phyloP scores from a whole-genome alignment of 2,113 vertebrate genomes.

The Mormyrus iriodes region DNA sequence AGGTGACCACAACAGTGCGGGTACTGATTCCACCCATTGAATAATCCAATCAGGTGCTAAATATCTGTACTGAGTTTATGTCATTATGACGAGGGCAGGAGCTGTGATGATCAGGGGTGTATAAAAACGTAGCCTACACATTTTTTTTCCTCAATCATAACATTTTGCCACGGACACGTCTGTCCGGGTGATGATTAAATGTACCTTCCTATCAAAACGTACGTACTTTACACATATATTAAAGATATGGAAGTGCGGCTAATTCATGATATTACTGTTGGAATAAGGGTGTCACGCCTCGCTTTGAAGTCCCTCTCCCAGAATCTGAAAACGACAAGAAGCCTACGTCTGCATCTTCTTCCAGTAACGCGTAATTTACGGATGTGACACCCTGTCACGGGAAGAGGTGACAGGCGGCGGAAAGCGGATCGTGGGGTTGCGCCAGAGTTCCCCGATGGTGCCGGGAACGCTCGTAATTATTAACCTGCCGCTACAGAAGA shows the following conservation, averaged over 20 bases:
- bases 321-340: neutral
- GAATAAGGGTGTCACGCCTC: neutral
- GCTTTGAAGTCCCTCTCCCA: neutral
- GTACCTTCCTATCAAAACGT: neutral
- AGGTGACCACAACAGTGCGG: neutral
- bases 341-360: neutral
- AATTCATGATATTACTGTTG: neutral
- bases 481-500: neutral
- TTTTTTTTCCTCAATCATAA: neutral
- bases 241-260: neutral
- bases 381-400: neutral
- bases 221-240: neutral
- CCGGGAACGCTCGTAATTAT: neutral
- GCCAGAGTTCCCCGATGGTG: neutral
- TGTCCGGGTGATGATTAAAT: neutral
- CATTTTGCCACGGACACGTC: neutral
- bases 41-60: neutral
- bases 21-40: neutral
- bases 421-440: neutral
- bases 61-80: neutral
- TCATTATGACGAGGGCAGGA: neutral
- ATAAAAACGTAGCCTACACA: neutral
- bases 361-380: neutral
- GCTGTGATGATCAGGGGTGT: neutral
- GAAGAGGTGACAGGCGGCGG: neutral